A percentile compares a stretch with the other conserved stretches of the same genome.
phyloP scores from a whole-genome alignment of 2,797 vertebrate genomes.

The Danionella dracula region DNA sequence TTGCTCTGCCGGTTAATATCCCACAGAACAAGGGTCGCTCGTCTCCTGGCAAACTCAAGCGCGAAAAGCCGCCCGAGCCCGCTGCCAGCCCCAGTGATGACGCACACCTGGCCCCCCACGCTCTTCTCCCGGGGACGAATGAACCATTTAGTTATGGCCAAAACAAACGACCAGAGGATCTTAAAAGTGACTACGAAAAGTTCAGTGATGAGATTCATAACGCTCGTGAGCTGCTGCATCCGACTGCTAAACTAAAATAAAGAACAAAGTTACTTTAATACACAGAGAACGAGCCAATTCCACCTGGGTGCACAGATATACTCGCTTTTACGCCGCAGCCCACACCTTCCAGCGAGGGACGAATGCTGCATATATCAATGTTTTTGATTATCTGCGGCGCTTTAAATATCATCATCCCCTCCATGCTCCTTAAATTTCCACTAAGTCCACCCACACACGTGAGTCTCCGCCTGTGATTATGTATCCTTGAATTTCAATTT shows the following conservation, averaged over 20 bases:
- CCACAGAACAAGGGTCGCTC: conserved; percentile 81
- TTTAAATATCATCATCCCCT: conserved; percentile 4
- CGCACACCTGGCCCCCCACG: conserved; percentile 80
- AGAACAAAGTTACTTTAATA: too few relatives aligned
- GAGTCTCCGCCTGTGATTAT: conserved; percentile 1
- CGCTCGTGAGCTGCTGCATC: neutral
- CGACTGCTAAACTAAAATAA: too few relatives aligned
- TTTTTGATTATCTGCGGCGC: neutral
- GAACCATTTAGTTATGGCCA: conserved; percentile 78
- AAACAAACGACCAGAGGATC: conserved; percentile 80
- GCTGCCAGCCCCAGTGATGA: conserved; percentile 81
- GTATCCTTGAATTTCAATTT: neutral
- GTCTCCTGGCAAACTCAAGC: conserved; percentile 77
- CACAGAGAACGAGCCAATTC: too few relatives aligned
- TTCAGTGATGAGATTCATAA: conserved; percentile 77
- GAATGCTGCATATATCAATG: neutral
- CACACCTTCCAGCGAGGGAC: neutral
- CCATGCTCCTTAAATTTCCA: neutral
- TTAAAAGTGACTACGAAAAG: conserved; percentile 77
- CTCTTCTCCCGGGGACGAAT: conserved; percentile 80
- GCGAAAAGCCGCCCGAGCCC: conserved; percentile 81
- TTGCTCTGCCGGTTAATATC: conserved; percentile 80
- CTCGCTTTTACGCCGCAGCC: too few relatives aligned
- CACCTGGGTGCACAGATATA: too few relatives aligned
- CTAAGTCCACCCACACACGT: too few relatives aligned